phyloP scores from a whole-genome alignment of 2,888 invertebrate species.

The Hydropsyche betteni region DNA sequence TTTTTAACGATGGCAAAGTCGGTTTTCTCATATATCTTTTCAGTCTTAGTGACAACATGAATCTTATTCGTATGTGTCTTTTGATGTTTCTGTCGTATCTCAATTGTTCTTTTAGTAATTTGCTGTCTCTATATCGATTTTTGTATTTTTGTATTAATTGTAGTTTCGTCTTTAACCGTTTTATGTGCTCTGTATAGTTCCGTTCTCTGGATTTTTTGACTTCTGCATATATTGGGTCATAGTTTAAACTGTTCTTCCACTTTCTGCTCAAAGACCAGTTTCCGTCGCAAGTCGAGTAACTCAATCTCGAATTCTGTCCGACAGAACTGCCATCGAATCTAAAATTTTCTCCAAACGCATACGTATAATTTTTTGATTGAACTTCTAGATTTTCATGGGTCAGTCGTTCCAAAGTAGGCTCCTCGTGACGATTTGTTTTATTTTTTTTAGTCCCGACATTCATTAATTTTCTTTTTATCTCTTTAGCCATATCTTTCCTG shows the following conservation, averaged over 20 bases:
- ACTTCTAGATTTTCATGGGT: conserved; percentile 25
- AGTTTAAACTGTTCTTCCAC: conserved; percentile 60
- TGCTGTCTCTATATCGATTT: conserved; percentile 56
- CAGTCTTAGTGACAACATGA: conserved; percentile 74
- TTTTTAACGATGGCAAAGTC: conserved; percentile 33
- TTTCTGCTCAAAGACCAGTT: conserved; percentile 66
- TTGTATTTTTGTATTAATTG: conserved; percentile 34
- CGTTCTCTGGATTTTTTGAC: conserved; percentile 20
- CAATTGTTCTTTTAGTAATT: conserved; percentile 61
- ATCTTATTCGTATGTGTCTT: conserved; percentile 71
- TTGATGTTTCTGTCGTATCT: conserved; percentile 70
- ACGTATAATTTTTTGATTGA: conserved; percentile 41
- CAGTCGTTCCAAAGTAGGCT: conserved; percentile 5
- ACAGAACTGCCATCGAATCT: conserved; percentile 39
- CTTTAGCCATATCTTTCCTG: conserved; percentile 45
- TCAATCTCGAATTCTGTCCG: conserved; percentile 53
- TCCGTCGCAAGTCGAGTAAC: conserved; percentile 58
- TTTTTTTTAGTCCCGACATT: conserved; percentile 33
- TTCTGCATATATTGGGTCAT: conserved; percentile 45
- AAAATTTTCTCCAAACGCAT: conserved; percentile 46
- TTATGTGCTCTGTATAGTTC: conserved; percentile 39
- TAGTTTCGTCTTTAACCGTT: conserved; percentile 42
- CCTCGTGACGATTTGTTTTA: neutral
- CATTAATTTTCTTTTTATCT: conserved; percentile 40
- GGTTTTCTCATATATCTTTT: conserved; percentile 61